Percentiles rank a stretch among this genome's conserved stretches.
Conservation (phyloP, 2,113 vertebrate genomes). For the Asarcornis scutulata region DNA sequence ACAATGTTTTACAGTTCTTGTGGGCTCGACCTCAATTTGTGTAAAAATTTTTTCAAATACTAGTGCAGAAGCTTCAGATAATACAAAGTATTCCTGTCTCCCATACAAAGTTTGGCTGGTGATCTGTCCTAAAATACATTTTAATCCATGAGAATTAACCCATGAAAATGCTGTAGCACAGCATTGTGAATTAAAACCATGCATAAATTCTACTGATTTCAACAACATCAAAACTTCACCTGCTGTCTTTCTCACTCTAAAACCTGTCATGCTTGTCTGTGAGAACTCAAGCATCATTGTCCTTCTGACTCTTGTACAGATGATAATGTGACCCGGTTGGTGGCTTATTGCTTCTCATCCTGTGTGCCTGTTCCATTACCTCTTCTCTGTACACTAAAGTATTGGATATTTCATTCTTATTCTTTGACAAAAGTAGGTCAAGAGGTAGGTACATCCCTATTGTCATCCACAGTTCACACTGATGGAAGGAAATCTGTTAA, state of each 20-base stretch:
- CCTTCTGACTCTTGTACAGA: background rate
- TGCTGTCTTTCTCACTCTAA: background rate
- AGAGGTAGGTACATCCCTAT: background rate
- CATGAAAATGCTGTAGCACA: background rate
- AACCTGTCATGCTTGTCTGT: background rate
- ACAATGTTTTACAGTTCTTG: background rate
- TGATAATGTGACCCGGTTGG: background rate
- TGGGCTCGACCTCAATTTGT: background rate
- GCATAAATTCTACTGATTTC: background rate
- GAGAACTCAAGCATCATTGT: background rate
- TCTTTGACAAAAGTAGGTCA: conserved; percentile 32
- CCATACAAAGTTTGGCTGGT: background rate
- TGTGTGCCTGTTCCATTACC: background rate
- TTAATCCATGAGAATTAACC: background rate
- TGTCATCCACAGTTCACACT: background rate
- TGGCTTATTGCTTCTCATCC: background rate
- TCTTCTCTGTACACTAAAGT: background rate
- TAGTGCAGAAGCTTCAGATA: background rate
- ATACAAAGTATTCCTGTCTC: background rate
- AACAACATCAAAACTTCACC: background rate
- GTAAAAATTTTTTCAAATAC: background rate
- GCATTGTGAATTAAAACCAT: background rate
- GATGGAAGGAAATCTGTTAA: background rate
- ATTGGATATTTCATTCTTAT: background rate
- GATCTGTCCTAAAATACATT: background rate